Evolutionary conservation across 2,113 vertebrate species (phyloP).

Genomic region (Corythaixoides concolor): DNA sequence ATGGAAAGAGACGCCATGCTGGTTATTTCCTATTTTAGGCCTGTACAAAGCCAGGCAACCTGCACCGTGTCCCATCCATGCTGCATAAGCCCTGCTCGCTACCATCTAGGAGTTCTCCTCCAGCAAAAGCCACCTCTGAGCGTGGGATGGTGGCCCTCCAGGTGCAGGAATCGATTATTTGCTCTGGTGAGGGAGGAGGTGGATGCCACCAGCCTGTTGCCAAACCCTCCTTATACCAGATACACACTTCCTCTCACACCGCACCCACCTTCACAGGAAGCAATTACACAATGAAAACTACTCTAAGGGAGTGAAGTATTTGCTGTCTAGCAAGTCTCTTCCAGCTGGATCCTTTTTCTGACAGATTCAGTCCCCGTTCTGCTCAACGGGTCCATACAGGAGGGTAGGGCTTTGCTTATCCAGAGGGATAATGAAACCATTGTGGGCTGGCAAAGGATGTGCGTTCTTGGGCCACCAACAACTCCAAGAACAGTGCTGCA

Average conservation of each 20-base stretch:
- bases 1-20: neutral
- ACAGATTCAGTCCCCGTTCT: constrained; percentile 38
- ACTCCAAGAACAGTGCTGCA: constrained; percentile 54
- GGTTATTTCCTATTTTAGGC: neutral
- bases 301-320: constrained; percentile 69
- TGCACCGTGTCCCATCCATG: neutral
- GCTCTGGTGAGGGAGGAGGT: constrained; percentile 14
- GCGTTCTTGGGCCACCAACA: constrained; percentile 50
- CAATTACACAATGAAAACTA: constrained; percentile 70
- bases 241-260: constrained; percentile 34
- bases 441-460: constrained; percentile 65
- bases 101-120: neutral
- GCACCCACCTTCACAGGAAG: constrained; percentile 63
- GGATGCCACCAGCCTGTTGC: neutral
- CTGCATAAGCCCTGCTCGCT: neutral
- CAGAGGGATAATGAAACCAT: constrained; percentile 64
- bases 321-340: constrained; percentile 64
- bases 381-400: constrained; percentile 44
- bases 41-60: neutral
- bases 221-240: constrained; percentile 34
- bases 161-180: neutral
- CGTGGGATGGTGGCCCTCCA: neutral
- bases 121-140: neutral
- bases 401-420: constrained; percentile 64
- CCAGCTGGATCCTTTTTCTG: constrained; percentile 63